Evolutionary conservation across 2,888 invertebrate genomes (phyloP), one percentile per base, ranked within the genome.

Genomic region (Encarsia formosa): DNA sequence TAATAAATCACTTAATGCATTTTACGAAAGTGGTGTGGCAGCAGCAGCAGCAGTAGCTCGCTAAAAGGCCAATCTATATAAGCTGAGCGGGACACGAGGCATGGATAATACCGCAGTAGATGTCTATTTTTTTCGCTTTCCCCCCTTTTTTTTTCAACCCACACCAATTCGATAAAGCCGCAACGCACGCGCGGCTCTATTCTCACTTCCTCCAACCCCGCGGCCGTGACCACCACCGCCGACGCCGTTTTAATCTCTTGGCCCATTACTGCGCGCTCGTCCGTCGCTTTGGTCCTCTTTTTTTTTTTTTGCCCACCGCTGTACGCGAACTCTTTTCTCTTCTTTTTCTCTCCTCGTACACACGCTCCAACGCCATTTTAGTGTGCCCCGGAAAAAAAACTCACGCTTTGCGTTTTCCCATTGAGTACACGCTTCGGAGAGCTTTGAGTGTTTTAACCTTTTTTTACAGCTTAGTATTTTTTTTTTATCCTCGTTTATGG

Each of bases 1-100:
- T 66, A 68, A 69, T 68, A 68, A 70, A 69, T 70, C 66, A 68
- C 63, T 66, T 63, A 65, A 65, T 66, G 65, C 63, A 64, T 67
- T 65, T 62, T 59, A 54, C 59, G 59, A 57, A 63, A 64, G 62
- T 62, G 63, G 63, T 59, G n/a, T n/a, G 61, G 62, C 59, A 59
- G 62, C 62, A 11, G 26, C n/a, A n/a, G n/a, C n/a, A n/a, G n/a
- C n/a, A n/a, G n/a, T n/a, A n/a, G n/a, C n/a, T n/a, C 59, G 63
- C 63, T 65, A 65, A 68, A 69, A 67, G 63, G 63, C 63, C 62
- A 64, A 61, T 56, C 57, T 55, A 59, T 59, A 59, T 58, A 58
- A 57, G 52, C 6, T 26, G 26, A 32, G 32, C 32, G 32, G 5
- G 45, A 44, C 40, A 39, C 50, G 52, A 37, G 37, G 31, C 45